Conservation (phyloP, 1,140 invertebrate species). For the Periplaneta americana region DNA sequence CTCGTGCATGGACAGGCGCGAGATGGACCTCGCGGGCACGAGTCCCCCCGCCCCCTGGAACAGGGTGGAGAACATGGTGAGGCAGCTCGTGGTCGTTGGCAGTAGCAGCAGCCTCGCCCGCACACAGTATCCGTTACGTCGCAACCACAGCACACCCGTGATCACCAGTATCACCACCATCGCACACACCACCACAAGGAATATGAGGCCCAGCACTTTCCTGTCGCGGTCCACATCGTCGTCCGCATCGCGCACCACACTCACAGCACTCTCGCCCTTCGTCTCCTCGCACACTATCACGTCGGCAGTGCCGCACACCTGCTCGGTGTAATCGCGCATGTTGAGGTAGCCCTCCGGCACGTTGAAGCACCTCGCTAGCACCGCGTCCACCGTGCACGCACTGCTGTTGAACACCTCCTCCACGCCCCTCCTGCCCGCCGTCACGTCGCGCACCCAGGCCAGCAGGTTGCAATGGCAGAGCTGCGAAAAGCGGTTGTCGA, state of each 20-base stretch:
- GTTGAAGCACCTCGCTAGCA: slow-evolving; percentile 55
- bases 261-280: slow-evolving; percentile 28
- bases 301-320: slow-evolving; percentile 46
- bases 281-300: slow-evolving; percentile 37
- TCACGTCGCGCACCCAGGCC: slow-evolving; percentile 45
- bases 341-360: slow-evolving; percentile 52
- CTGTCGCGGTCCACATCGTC: slow-evolving; percentile 39
- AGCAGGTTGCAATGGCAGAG: slow-evolving; percentile 55
- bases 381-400: slow-evolving; percentile 52
- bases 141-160: slow-evolving; percentile 45
- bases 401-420: slow-evolving; percentile 48
- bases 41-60: background rate
- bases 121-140: slow-evolving; percentile 45
- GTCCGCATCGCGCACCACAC: slow-evolving; percentile 14
- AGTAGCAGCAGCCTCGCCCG: slow-evolving; percentile 29
- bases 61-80: slow-evolving; percentile 23
- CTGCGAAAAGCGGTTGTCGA: slow-evolving; percentile 21
- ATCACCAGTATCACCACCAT: slow-evolving; percentile 44
- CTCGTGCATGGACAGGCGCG: slow-evolving; percentile 54
- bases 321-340: slow-evolving; percentile 53
- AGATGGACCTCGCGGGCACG: slow-evolving; percentile 39
- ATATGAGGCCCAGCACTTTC: slow-evolving; percentile 41
- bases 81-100: slow-evolving; percentile 34
- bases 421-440: slow-evolving; percentile 23
- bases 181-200: slow-evolving; percentile 41